Evolutionary conservation across 2,888 invertebrate species (phyloP), one percentile per base, ranked within the genome.

Genomic region (Philhelius pedissequus): DNA sequence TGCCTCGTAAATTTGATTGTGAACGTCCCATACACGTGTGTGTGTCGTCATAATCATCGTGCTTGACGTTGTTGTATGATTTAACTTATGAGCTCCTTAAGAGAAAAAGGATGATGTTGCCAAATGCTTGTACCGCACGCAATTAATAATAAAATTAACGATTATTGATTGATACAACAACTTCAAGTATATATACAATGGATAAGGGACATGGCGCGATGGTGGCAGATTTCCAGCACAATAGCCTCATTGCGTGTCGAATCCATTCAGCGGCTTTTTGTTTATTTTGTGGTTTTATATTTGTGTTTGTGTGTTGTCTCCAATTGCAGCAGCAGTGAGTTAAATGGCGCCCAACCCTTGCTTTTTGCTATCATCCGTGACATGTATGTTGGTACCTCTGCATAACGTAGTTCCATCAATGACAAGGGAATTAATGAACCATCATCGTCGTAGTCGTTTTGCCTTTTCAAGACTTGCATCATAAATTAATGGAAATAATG

Each of bases 101-200:
- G n/a, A 11, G 45, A 13, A 20, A 32, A 52, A 54, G 27, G 62
- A 56, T 56, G 62, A 56, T 56, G 18, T 64, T 50, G 18, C n/a
- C 75, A 75, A 80, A 80, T 38, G 62, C 35, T 64, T 77, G 25
- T 43, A 56, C 45, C 38, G 38, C 68, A 43, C 60, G 58, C 20
- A 60, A 73, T 73, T 73, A 56, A 68, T 78, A 62, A 73, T 82
- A 78, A 78, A 78, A 52, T 69, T 83, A 79, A 83, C 74, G 69
- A 79, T 74, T 83, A 83, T 82, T 73, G 77, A 82, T 79, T 78
- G 74, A 70, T 69, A 64, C 48, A 62, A 40, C 35, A 40, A 20
- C 56, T 30, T n/a, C n/a, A n/a, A n/a, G n/a, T n/a, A n/a, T n/a
- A 38, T 38, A 52, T 48, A 32, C 27, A 6, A 13, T n/a, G n/a